Evolutionary conservation across 2,113 vertebrate genomes (phyloP), one percentile per base, ranked within the genome.

Genomic region (Ramphastos sulfuratus): DNA sequence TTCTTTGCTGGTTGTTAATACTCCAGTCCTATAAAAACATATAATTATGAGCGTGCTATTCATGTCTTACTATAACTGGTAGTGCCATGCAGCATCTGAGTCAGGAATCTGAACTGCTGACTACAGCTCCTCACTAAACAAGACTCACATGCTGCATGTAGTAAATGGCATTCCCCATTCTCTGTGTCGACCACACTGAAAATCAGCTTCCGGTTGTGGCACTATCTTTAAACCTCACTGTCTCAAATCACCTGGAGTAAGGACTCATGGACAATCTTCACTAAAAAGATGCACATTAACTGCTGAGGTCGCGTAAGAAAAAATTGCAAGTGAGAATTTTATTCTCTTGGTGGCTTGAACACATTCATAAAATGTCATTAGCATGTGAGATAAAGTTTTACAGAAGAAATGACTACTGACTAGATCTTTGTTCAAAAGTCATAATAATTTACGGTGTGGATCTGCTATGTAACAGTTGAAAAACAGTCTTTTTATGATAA

Each of bases 401-500:
- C 88, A 94, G 91, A 96, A 80, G 52, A 92, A 50, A 48, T 89
- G 85, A 85, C 82, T 80, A 93, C 85, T 69, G 66, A 90, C 79
- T 91, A 90, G 86, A 94, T 94, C 90, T 97, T 94, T 96, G 93
- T 93, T 95, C 96, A 96, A 90, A 76, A 84, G 89, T 84, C 67
- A 3, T 93, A 94, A 94, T 93, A 96, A 96, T 96, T 97, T 96
- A 95, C 60, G 70, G 28, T 25, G 17, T 85, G 77, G 82, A 96
- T 97, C 85, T 96, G 91, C 85, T 88, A 69, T 1, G 50, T 77
- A 82, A 7, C 23, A 96, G 88, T 89, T 95, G 63, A 97, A 97
- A 97, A 97, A 93, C 44, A 97, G 94, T 25, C 85, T 96, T 92
- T 85, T 89, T 54, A 17, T 50, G 83, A 96, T 90, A 94, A 96